Evolutionary conservation across 2,113 vertebrate species (phyloP), one percentile per base, ranked within the genome.

Genomic region (Pseudorasbora parva): DNA sequence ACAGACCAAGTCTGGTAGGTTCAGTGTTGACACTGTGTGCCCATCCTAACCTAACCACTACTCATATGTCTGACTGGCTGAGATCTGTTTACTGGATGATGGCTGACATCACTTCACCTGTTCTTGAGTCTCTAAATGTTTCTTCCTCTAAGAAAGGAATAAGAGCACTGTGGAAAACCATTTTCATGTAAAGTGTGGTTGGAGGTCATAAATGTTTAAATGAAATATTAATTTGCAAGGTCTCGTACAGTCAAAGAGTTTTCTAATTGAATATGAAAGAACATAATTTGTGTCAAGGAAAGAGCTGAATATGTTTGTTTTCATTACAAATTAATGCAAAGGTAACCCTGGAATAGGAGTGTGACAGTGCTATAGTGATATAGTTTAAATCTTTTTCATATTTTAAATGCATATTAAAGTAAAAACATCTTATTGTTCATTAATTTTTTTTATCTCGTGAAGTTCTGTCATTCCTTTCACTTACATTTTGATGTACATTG

Each of bases 171-270:
- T 15, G 21, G 12, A 43, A 56, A 82, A 51, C 23, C 51, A 19
- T 47, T 54, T 47, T 57, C 51, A 77, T 56, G 27, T 59, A 54
- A 30, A 56, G 49, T 75, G 23, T 76, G 19, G 51, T n/a, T n/a
- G n/a, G n/a, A n/a, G n/a, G n/a, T 57, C 10, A 56, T 51, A 12
- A 76, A 57, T 77, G 30, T 57, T 57, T 59, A 33, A n/a, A 41
- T 77, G 11, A 11, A 59, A 78, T 27, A 19, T 78, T 60, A 1
- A 78, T 45, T 60, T 78, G 33, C 21, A 60, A 17, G 49, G 8
- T 51, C 45, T 49, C 6, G 5, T n/a, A 27, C 6, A 49, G 23
- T 73, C 71, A 75, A 25, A 45, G 14, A 56, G 25, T 33, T 37
- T 37, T 37, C 15, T 37, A 21, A 3, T 68, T 68, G 64, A 21